These are phyloP conservation scores for Alcedo atthis DNA, from an alignment of 2,797 vertebrate species.

Conservation along the genomic window DNA sequence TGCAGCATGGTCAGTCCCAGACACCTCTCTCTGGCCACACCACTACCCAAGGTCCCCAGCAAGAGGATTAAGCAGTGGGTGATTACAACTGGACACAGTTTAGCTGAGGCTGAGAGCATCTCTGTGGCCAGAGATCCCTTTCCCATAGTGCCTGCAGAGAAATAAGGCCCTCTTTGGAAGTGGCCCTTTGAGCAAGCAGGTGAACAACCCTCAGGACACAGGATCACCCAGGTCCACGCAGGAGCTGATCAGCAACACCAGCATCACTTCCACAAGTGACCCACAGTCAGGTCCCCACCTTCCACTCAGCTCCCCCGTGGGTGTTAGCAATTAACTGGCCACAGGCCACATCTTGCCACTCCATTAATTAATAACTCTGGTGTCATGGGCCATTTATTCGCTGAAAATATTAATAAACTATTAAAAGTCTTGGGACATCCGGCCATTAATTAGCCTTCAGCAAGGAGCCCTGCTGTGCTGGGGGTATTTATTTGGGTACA, in stretches of 20 bases:
- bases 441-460: neutral
- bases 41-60: neutral
- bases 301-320: neutral
- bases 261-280: fast-evolving
- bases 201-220: neutral
- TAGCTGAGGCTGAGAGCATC: neutral
- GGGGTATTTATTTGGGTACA: fast-evolving
- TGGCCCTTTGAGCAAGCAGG: neutral
- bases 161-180: neutral
- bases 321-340: neutral
- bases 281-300: neutral
- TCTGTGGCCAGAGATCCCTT: neutral
- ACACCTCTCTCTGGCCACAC: neutral
- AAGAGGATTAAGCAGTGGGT: neutral
- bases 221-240: neutral
- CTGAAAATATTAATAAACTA: conserved; percentile 30
- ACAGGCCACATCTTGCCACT: neutral
- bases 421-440: neutral
- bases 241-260: fast-evolving
- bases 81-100: neutral
- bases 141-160: fast-evolving
- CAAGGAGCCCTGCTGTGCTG: neutral
- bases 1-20: fast-evolving
- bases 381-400: conserved; percentile 52
- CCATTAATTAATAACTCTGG: conserved; percentile 42